Conservation (phyloP, 1,140 invertebrate species). For the Chironomus tepperi region DNA sequence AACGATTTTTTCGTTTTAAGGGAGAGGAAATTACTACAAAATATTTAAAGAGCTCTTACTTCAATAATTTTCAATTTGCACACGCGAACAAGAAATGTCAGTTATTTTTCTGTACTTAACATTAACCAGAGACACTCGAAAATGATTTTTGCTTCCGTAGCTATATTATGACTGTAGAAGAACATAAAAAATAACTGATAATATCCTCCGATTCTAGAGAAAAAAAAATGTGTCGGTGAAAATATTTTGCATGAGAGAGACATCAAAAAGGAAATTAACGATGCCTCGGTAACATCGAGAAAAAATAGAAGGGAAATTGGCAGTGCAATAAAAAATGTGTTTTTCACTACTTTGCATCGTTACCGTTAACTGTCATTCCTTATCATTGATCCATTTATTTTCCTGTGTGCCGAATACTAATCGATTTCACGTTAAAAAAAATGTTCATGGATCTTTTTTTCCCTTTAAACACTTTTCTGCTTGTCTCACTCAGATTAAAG, state of each 20-base stretch:
- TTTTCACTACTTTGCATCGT: slow-evolving; percentile 1
- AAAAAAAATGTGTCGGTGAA: no score
- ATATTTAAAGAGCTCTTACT: not conserved
- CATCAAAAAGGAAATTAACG: slow-evolving; percentile 10
- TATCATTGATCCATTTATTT: slow-evolving; percentile 2
- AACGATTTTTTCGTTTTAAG: not conserved
- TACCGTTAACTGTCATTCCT: slow-evolving; percentile 5
- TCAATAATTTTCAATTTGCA: slow-evolving; percentile 7
- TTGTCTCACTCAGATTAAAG: not conserved
- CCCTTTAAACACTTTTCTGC: not conserved
- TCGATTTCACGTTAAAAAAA: not conserved
- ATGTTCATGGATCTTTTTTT: not conserved
- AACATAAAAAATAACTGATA: not conserved
- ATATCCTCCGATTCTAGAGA: not conserved
- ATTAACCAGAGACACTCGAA: not conserved
- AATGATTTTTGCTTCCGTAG: not conserved
- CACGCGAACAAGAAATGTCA: not conserved
- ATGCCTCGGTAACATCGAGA: not conserved
- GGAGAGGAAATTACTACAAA: no score
- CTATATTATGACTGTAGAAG: not conserved
- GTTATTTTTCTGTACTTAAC: not conserved
- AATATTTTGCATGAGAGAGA: not conserved
- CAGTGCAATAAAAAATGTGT: slow-evolving; percentile 13
- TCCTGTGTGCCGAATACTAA: not conserved
- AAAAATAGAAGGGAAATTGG: not conserved